Evolutionary conservation across 1,140 invertebrate species (phyloP).

Genomic region (Phenacoccus solenopsis): DNA sequence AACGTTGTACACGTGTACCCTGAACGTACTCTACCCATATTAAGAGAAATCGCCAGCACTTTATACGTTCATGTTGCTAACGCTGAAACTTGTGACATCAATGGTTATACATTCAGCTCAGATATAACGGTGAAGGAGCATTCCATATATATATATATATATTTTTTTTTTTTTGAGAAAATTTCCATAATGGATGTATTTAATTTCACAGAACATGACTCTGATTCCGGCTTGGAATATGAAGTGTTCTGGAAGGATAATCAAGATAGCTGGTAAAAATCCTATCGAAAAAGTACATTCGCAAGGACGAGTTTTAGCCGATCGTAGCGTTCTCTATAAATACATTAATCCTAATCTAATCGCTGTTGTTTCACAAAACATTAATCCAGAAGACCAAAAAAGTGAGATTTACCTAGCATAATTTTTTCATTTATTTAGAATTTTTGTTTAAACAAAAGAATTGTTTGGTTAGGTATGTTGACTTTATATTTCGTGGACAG

Average conservation of each 20-base stretch:
- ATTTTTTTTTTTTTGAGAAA: conserved; percentile 20
- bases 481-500: conserved; percentile 80
- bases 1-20: conserved; percentile 58
- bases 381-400: conserved; percentile 35
- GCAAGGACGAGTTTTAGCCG: conserved; percentile 84
- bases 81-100: conserved; percentile 45
- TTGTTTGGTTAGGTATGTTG: conserved; percentile 46
- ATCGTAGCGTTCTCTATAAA: conserved; percentile 95
- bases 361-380: conserved; percentile 63
- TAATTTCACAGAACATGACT: conserved; percentile 6
- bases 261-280: conserved; percentile 53
- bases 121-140: not conserved
- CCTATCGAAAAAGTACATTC: conserved; percentile 82
- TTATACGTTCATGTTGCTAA: conserved; percentile 55
- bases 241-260: conserved; percentile 44
- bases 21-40: conserved; percentile 37
- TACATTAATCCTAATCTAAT: conserved; percentile 96
- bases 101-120: conserved; percentile 40
- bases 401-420: not conserved
- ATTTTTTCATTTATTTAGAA: conserved; percentile 11
- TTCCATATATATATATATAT: not conserved
- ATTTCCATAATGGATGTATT: not conserved
- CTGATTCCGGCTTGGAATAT: conserved; percentile 49
- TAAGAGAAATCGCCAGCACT: conserved; percentile 37
- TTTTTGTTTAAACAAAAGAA: not conserved